Evolutionary conservation across 2,113 vertebrate species (phyloP), one percentile per base, ranked within the genome.

Genomic region (Sorex araneus): DNA sequence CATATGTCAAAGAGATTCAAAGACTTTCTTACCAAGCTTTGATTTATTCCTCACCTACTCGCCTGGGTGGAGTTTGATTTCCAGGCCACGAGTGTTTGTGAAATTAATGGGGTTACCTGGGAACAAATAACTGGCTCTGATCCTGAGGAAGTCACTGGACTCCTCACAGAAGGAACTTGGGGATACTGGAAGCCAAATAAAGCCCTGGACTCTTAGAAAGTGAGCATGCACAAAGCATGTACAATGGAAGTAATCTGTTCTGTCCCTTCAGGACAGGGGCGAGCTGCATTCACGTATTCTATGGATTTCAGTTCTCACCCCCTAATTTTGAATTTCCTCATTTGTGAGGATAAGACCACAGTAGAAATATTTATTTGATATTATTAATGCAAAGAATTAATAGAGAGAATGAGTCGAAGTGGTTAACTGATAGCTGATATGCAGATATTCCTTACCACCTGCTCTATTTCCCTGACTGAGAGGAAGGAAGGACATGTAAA

Each of bases 351-450:
- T 54, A 83, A 80, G 79, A 73, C 1, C 23, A 88, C 43, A 67
- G 19, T 80, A 93, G 89, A 79, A 88, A 69, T 67, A 90, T 78
- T 57, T 60, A 78, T 43, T 88, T 78, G 47, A 84, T 71, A 74
- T 6, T 32, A 19, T 85, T 83, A 40, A 19, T 60, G 1, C 83
- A 57, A 90, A 90, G 47, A 89, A 90, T 79, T 80, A 70, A 78
- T 94, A 43, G 36, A 84, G 43, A 2, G n/a, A 28, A 70, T n/a
- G 4, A 60, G 15, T 94, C 63, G 11, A 71, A 84, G 92, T 90
- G 54, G 12, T 25, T 91, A 81, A 89, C 54, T 23, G 85, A 50
- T 57, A 67, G 6, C 66, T 19, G 36, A 74, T 43, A 12, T 4
- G 40, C 6, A 87, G 40, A 91, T 80, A 11, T 45, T 84, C 32